Evolutionary conservation across 2,797 vertebrate genomes (phyloP), one percentile per base, ranked within the genome.

Genomic region (Alcedo quadribrachys): DNA sequence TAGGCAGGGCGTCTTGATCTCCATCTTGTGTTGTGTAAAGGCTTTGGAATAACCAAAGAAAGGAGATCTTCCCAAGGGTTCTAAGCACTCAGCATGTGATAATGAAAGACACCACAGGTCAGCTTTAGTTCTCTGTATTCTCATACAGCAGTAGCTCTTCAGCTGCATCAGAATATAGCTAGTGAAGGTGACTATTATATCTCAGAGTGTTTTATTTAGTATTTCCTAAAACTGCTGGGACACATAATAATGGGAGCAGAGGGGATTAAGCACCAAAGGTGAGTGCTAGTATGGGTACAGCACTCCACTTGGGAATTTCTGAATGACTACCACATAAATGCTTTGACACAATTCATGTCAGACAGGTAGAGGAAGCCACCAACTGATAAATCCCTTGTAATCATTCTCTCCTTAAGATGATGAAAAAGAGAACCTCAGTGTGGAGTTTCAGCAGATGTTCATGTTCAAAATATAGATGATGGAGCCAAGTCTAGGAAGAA

Each of bases 231-330:
- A 78, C 62, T 0, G 1, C 48, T 62, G 76, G 60, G 73, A 69
- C 35, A 45, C 48, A 91, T 76, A 35, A 66, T 81, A 81, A 69
- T 87, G 68, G 67, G 22, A 90, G 18, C 46, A 60, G 76, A 89
- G 32, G 15, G 35, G 86, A 94, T 82, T 90, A 94, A 85, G 54
- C 43, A 68, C 55, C 42, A 60, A 91, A 92, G 61, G 78, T 80
- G 46, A 81, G 17, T 77, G 50, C 65, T 65, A 35, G 66, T 25
- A 88, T 33, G 57, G 62, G 33, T 53, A 75, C 35, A 90, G 27
- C 66, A 37, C 69, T 76, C 66, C 28, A 9, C 35, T 10, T 82
- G 81, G 51, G 62, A 91, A 71, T 85, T 93, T 88, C 91, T 85
- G 50, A 93, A 75, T 62, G 68, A 88, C 50, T 92, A 43, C 46